These are phyloP conservation scores for Aphelinus atriplicis DNA, from an alignment of 1,140 invertebrate species.

Conservation along the genomic window DNA sequence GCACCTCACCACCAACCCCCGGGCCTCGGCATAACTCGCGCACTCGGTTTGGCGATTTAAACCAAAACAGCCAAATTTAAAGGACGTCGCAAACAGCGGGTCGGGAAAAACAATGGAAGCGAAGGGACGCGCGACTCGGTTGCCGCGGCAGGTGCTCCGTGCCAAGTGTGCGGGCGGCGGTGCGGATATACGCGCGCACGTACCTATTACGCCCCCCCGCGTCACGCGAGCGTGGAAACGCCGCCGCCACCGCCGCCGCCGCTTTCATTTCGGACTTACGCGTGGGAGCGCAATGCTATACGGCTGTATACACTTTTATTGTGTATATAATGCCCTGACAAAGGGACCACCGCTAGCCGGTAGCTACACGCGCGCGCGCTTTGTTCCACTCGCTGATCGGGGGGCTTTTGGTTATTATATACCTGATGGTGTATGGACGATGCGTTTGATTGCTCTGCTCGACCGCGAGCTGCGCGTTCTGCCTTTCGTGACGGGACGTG, in stretches of 20 bases:
- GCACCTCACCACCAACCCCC: background rate
- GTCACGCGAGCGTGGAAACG: background rate
- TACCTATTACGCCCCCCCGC: background rate
- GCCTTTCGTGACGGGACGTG: too few species aligned
- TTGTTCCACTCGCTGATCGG: too few species aligned
- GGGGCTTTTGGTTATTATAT: too few species aligned
- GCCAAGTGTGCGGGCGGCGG: conserved; percentile 10
- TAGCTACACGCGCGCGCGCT: too few species aligned
- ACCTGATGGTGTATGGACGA: too few species aligned
- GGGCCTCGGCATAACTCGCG: background rate
- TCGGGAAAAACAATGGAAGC: background rate
- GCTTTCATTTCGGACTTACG: background rate
- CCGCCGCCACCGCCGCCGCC: background rate
- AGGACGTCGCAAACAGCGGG: background rate
- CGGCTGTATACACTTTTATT: too few species aligned
- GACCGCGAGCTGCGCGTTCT: too few species aligned
- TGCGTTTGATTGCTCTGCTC: too few species aligned
- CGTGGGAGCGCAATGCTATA: too few species aligned
- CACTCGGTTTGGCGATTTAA: background rate
- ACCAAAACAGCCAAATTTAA: background rate
- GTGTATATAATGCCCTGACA: too few species aligned
- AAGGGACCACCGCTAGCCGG: too few species aligned
- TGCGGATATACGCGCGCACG: background rate
- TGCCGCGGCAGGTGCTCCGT: conserved; percentile 35
- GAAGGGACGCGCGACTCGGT: background rate